Percentiles rank a stretch among this genome's conserved stretches.
phyloP scores from a whole-genome alignment of 2,888 invertebrate species.

The Ctenicera cuprea region DNA sequence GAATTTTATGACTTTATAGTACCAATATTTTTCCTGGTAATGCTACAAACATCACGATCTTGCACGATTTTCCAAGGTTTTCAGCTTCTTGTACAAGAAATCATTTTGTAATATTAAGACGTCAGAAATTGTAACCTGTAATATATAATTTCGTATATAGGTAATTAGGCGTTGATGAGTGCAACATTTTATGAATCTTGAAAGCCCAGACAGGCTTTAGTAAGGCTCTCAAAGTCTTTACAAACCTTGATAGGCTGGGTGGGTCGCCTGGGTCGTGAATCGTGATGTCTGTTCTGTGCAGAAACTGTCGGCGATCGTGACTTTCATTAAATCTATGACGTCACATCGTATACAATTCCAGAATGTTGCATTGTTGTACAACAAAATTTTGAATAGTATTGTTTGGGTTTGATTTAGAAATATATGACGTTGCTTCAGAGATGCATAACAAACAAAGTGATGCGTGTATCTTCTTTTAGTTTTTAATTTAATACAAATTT shows the following conservation, averaged over 20 bases:
- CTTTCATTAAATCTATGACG: constrained; percentile 47
- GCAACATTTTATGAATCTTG: constrained; percentile 12
- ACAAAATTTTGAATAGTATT: no score
- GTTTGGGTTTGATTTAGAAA: no score
- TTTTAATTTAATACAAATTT: no score
- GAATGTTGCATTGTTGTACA: constrained; percentile 17
- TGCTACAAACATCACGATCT: not conserved
- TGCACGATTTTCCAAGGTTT: constrained; percentile 11
- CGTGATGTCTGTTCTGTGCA: constrained; percentile 56
- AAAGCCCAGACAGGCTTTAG: constrained; percentile 11
- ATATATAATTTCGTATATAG: constrained; percentile 7
- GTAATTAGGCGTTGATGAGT: constrained; percentile 18
- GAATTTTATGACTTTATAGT: not conserved
- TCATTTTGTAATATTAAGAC: constrained; percentile 1
- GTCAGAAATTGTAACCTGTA: not conserved
- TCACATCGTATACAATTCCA: constrained; percentile 30
- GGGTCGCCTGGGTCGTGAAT: constrained; percentile 59
- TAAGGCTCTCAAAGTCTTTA: not conserved
- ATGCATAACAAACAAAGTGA: not conserved
- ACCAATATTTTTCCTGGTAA: not conserved
- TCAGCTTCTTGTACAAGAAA: not conserved
- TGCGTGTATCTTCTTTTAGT: no score
- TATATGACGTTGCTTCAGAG: no score
- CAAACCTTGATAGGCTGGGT: constrained; percentile 52
- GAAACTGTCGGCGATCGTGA: constrained; percentile 41